These are phyloP conservation scores for Heliconius aoede DNA, from an alignment of 2,888 invertebrate genomes.

Conservation along the genomic window DNA sequence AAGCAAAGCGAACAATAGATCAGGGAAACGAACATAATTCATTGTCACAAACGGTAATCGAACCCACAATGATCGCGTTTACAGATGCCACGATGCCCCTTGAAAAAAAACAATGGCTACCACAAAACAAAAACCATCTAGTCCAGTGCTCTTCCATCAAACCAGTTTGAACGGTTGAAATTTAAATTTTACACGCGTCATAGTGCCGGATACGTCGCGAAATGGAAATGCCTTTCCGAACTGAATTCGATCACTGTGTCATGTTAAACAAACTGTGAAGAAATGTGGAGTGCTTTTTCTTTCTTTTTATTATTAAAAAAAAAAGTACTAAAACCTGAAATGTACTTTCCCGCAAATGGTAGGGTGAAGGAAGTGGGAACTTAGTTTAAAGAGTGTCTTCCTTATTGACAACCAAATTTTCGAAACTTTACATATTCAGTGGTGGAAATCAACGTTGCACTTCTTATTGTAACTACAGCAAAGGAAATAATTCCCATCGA, in stretches of 20 bases:
- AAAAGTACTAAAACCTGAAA: too few species aligned
- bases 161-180: constrained; percentile 29
- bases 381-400: too few species aligned
- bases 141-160: constrained; percentile 11
- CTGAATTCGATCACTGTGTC: constrained; percentile 11
- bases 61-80: too few species aligned
- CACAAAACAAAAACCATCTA: constrained; percentile 21
- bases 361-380: too few species aligned
- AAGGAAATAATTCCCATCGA: background rate
- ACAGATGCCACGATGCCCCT: background rate
- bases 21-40: too few species aligned
- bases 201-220: background rate
- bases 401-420: too few species aligned
- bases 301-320: background rate
- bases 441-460: too few species aligned
- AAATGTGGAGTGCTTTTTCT: background rate
- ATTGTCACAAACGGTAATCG: too few species aligned
- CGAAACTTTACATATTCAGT: too few species aligned
- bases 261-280: background rate
- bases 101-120: background rate
- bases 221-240: constrained; percentile 15
- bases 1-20: too few species aligned
- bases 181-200: constrained; percentile 41
- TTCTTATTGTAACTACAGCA: too few species aligned
- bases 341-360: too few species aligned